These are phyloP conservation scores for Cheumatopsyche charites DNA, from an alignment of 1,140 invertebrate species.

Conservation along the genomic window DNA sequence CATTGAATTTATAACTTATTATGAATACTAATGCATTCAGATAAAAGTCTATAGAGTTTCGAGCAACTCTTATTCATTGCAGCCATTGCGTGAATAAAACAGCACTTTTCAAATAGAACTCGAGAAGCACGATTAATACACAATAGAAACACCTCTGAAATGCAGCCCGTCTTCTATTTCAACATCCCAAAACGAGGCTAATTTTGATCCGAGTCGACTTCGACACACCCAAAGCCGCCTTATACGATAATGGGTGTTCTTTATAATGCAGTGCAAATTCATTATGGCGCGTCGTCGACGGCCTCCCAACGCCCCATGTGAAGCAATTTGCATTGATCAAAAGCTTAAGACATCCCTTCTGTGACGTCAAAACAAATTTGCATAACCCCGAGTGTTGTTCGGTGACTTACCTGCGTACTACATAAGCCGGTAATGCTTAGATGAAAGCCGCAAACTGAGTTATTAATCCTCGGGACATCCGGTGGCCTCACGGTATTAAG, in stretches of 20 bases:
- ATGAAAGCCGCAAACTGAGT: slow-evolving; percentile 34
- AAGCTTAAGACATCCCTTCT: slow-evolving; percentile 40
- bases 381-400: slow-evolving; percentile 37
- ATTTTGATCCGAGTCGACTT: neutral
- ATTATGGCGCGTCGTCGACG: neutral
- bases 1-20: too few species aligned
- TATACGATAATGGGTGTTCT: slow-evolving; percentile 11
- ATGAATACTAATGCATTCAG: too few species aligned
- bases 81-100: too few species aligned
- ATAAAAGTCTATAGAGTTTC: too few species aligned
- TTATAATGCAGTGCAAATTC: slow-evolving; percentile 31
- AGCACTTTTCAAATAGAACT: too few species aligned
- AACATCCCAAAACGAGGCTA: neutral
- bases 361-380: slow-evolving; percentile 39
- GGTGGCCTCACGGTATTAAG: slow-evolving; percentile 8
- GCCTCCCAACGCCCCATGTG: slow-evolving; percentile 9
- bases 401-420: slow-evolving; percentile 31
- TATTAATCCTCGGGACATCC: slow-evolving; percentile 32
- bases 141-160: too few species aligned
- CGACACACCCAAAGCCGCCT: neutral
- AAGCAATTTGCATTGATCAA: slow-evolving; percentile 40
- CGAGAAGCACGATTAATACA: too few species aligned
- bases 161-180: too few species aligned
- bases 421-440: slow-evolving; percentile 32
- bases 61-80: too few species aligned